Conservation (phyloP, 2,888 invertebrate species). For the Hirtodrosophila confusa region DNA sequence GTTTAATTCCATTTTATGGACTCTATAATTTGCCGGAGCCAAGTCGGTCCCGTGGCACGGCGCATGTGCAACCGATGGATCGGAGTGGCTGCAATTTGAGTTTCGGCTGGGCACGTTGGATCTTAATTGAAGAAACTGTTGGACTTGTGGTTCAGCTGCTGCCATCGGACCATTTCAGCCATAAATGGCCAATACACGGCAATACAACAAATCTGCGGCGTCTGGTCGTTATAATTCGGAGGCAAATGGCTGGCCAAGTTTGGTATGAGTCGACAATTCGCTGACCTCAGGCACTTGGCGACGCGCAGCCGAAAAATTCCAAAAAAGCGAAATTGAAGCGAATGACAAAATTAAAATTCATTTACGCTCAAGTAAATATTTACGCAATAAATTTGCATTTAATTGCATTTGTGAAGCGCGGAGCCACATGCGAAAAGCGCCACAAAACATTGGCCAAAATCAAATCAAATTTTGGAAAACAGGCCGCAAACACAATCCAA, state of each 20-base stretch:
- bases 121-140: slow-evolving; percentile 50
- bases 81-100: slow-evolving; percentile 55
- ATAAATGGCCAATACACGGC: slow-evolving; percentile 51
- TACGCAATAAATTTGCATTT: slow-evolving; percentile 79
- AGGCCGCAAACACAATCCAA: slow-evolving; percentile 25
- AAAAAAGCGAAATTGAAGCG: slow-evolving; percentile 26
- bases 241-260: slow-evolving; percentile 24
- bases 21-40: slow-evolving; percentile 60
- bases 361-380: slow-evolving; percentile 80
- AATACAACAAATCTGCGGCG: slow-evolving; percentile 15
- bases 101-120: slow-evolving; percentile 12
- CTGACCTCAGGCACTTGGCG: slow-evolving; percentile 57
- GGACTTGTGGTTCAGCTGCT: slow-evolving; percentile 6
- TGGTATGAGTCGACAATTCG: not conserved
- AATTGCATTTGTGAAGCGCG: slow-evolving; percentile 66
- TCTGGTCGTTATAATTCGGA: slow-evolving; percentile 49
- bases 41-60: slow-evolving; percentile 35
- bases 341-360: slow-evolving; percentile 75
- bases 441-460: slow-evolving; percentile 66
- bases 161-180: slow-evolving; percentile 43
- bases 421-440: slow-evolving; percentile 22
- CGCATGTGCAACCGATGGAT: slow-evolving; percentile 43
- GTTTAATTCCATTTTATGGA: slow-evolving; percentile 48
- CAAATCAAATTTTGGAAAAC: slow-evolving; percentile 69
- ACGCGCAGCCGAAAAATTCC: slow-evolving; percentile 26